Evolutionary conservation across 23 tunicate species (phyloP), one percentile per base, ranked within the genome.

Genomic region (Botrylloides violaceus): DNA sequence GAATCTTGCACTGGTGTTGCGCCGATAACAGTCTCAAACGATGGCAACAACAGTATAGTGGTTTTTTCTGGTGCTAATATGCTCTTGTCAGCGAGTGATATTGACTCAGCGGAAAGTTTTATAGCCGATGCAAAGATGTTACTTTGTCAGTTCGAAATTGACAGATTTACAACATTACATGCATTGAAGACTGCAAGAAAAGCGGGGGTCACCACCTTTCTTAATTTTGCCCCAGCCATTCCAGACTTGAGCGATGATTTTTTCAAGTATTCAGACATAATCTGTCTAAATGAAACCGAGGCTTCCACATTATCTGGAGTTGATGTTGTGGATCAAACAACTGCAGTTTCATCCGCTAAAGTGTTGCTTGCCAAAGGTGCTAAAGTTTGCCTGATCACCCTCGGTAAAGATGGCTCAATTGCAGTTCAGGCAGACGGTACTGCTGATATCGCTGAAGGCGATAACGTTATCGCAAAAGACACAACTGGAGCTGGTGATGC

Each of bases 401-500:
- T 88, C 12, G 96, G 96, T 3, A 35, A 77, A 72, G 30, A 73
- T 1, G 96, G 96, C 20, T 88, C 87, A 64, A 84, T 88, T 31
- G 72, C 36, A 56, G 75, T 72, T 28, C 47, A 71, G 2, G 81
- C 56, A 37, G 15, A 64, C 21, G 38, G 3, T 4, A 30, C 24
- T 9, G 28, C 32, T 2, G 34, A 36, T 4, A 66, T 56, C 26
- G 73, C 58, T 6, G 71, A 64, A 55, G 61, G 77, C 2, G 30
- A 31, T 2, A 70, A 72, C 77, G 81, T 85, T 0, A 38, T 81
- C 12, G 84, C 84, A 26, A 34, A 81, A 20, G 96, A 88, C 61
- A 88, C 88, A 15, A 88, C 96, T 23, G 83, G 97, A 34, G 97
- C 97, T 34, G 97, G 97, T 3, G 97, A 90, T 75, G 65, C 90